Evolutionary conservation across 2,888 invertebrate genomes (phyloP).

Genomic region (Coelopa pilipes): DNA sequence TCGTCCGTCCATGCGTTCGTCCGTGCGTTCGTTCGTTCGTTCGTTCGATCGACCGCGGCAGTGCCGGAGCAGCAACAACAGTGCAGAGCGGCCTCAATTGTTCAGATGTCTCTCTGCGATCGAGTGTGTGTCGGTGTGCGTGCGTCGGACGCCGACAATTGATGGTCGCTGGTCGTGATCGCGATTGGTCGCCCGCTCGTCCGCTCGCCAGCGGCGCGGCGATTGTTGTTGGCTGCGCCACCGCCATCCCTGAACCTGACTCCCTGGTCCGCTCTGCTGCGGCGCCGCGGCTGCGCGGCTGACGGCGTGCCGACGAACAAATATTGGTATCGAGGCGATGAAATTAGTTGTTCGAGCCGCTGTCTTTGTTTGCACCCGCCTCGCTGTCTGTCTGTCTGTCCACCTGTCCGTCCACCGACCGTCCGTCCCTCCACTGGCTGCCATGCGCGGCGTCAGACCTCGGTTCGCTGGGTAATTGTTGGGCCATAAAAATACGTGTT

Average conservation of each 20-base stretch:
- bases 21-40: neutral
- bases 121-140: neutral
- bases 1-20: slow-evolving; percentile 8
- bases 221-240: slow-evolving; percentile 5
- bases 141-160: slow-evolving; percentile 7
- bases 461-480: slow-evolving; percentile 20
- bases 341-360: slow-evolving; percentile 26
- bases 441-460: too few species aligned
- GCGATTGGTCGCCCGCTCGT: slow-evolving; percentile 31
- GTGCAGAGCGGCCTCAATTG: too few species aligned
- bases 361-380: neutral
- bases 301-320: slow-evolving; percentile 15
- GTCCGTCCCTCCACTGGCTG: neutral
- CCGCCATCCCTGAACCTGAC: slow-evolving; percentile 20
- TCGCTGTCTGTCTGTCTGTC: neutral
- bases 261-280: slow-evolving; percentile 14
- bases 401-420: neutral
- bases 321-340: slow-evolving; percentile 32
- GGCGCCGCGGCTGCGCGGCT: slow-evolving; percentile 1
- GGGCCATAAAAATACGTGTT: slow-evolving; percentile 48
- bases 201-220: slow-evolving; percentile 27
- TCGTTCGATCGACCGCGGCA: neutral
- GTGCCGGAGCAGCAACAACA: neutral
- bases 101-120: neutral
- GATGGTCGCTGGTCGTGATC: slow-evolving; percentile 2